Base-by-base conservation (phyloP, 2,113 vertebrate species). In the Coracopsis vasa region DNA sequence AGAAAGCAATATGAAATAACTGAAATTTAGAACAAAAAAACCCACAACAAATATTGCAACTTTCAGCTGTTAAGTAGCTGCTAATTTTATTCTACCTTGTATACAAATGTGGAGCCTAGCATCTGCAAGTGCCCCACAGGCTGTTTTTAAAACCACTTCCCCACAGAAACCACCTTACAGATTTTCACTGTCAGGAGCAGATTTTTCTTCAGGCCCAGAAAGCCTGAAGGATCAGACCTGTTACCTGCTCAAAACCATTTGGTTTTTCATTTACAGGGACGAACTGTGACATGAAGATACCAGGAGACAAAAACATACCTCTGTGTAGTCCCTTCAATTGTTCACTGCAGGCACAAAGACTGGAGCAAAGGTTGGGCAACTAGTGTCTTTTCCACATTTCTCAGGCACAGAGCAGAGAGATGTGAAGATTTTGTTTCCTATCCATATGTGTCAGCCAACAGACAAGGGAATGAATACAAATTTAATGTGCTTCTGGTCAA, bases 171-270 rank as follows among this genome's bases (percentile, higher is more conserved):
- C 61, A 45, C 61, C 86, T 82, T 45, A 61, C 65, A 84, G 86
- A 61, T 90, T 93, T 93, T 88, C 61, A 42, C 0, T 94, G 83
- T 66, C 70, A 69, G 67, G n/a, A 78, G 56, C 24, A 74, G 50
- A 24, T 86, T 92, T 96, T 80, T 70, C 75, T 86, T 60, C 54
- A 74, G 54, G 86, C 39, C 79, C 42, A 84, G 56, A 95, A 83
- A 90, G 69, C 88, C 88, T 84, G 82, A 93, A 92, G 85, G 80
- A 93, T 56, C 85, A 93, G 87, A 73, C 54, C 85, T 85, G 80
- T 92, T 83, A 91, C 51, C 66, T 80, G 35, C 37, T 94, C 48
- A 79, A 37, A 96, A 2, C 80, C 70, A 65, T 67, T 93, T 91
- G 78, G 15, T 61, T 84, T 88, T 94, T 78, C 80, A 51, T 91